Evolutionary conservation across 2,797 vertebrate genomes (phyloP).

Genomic region (Notolabrus celidotus): DNA sequence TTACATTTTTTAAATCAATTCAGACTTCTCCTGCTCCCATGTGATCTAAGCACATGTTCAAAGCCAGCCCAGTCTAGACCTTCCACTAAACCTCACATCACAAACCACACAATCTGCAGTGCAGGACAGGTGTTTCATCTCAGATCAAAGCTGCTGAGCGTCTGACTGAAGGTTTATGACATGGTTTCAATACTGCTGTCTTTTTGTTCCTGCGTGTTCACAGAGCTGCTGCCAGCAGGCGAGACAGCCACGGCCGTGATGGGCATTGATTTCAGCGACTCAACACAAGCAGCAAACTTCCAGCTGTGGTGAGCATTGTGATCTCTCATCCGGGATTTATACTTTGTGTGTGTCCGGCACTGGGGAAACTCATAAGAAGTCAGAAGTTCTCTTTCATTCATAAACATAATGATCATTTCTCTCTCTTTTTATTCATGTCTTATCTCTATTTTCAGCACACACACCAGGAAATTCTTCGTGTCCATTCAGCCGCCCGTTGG

Average conservation of each 20-base stretch:
- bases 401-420: background rate
- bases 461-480: conserved; percentile 94
- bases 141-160: conserved; percentile 3
- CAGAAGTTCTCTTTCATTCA: background rate
- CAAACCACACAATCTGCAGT: background rate
- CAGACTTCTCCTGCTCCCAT: no score
- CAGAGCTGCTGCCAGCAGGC: conserved; percentile 91
- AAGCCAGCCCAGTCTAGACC: background rate
- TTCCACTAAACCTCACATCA: no score
- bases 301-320: conserved; percentile 91
- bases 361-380: background rate
- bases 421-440: background rate
- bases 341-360: background rate
- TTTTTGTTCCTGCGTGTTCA: conserved; percentile 12
- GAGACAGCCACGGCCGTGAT: conserved; percentile 88
- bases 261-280: conserved; percentile 99
- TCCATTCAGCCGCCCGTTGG: conserved; percentile 97
- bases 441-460: conserved; percentile 84
- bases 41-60: no score
- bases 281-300: conserved; percentile 97
- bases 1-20: no score
- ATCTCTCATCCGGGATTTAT: background rate
- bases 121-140: background rate
- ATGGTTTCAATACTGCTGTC: background rate
- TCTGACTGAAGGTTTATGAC: background rate